These are phyloP conservation scores for Typhlomys cinereus DNA, from an alignment of 2,113 vertebrate species.

Conservation along the genomic window DNA sequence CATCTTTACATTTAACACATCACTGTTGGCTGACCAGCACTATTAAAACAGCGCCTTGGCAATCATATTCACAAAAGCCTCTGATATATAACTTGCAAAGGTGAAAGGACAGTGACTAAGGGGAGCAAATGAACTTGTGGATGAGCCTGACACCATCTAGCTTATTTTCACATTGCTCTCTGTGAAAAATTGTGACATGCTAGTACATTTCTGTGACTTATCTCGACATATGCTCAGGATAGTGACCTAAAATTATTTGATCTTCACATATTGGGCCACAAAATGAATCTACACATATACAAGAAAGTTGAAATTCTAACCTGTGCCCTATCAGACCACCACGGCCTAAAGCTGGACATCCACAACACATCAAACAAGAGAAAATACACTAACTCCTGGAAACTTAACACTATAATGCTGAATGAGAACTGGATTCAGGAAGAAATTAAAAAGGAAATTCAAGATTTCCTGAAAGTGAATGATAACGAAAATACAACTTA, in stretches of 20 bases:
- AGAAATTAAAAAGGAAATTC: no score
- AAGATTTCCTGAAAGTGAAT: no score
- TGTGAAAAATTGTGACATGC: constrained; percentile 65
- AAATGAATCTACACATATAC: no score
- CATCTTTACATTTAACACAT: constrained; percentile 54
- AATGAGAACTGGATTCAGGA: no score
- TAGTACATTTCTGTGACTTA: constrained; percentile 63
- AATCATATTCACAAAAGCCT: constrained; percentile 56
- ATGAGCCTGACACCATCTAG: constrained; percentile 46
- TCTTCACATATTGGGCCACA: no score
- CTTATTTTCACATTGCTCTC: constrained; percentile 46
- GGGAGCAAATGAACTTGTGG: constrained; percentile 68
- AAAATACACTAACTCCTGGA: no score
- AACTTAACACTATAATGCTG: no score
- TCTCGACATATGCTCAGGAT: constrained; percentile 48
- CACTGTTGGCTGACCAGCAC: constrained; percentile 16
- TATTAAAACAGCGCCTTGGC: constrained; percentile 57
- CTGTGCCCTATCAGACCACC: no score
- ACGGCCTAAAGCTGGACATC: no score
- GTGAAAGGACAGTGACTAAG: constrained; percentile 62
- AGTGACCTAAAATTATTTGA: constrained; percentile 66
- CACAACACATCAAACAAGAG: no score
- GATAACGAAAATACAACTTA: no score
- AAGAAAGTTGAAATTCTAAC: no score
- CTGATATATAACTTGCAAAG: constrained; percentile 56